Base-by-base conservation (phyloP, 2,113 vertebrate genomes). In the Beaufortia kweichowensis region DNA sequence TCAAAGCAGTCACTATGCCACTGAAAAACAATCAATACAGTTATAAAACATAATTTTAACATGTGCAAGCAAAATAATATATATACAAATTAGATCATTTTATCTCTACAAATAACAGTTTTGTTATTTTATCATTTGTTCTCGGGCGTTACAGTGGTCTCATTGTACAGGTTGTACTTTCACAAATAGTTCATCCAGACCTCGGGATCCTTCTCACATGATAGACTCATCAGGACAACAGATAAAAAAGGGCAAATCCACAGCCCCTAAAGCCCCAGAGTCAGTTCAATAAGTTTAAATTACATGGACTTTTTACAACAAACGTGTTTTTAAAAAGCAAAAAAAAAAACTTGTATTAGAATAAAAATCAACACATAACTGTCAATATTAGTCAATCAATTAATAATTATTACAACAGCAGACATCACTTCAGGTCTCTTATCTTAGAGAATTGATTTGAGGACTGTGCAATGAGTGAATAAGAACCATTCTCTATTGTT, bases 401-500 rank as follows among this genome's bases (percentile, higher is more conserved):
- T 31, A 28, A 50, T 28, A 28, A 67, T 61, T 70, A 19, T 59
- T 61, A 70, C 46, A 74, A 56, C 61, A 67, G 75, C 48, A 67
- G 63, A 75, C 64, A 79, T 72, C 64, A 50, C 71, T 57, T 55
- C 41, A n/a, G n/a, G 69, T 69, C 68, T 81, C 63, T 78, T 81
- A 67, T 74, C 69, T 56, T 63, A 39, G 48, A 65, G 68, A 50
- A 79, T 19, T 80, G 63, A 75, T 70, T 82, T 76, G 75, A 81
- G 67, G 63, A 81, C 67, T 81, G 39, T 71, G 74, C 48, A 60
- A 61, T 29, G 46, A 81, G 55, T 75, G 75, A 81, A 81, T 81
- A 74, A 78, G 70, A 29, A 26, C 75, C 48, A 74, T 82, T 82
- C 79, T 78, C 64, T 21, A 75, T 78, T 82, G 70, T 82, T 81